These are phyloP conservation scores for Periparus ater DNA, from an alignment of 2,797 vertebrate species.

Conservation along the genomic window DNA sequence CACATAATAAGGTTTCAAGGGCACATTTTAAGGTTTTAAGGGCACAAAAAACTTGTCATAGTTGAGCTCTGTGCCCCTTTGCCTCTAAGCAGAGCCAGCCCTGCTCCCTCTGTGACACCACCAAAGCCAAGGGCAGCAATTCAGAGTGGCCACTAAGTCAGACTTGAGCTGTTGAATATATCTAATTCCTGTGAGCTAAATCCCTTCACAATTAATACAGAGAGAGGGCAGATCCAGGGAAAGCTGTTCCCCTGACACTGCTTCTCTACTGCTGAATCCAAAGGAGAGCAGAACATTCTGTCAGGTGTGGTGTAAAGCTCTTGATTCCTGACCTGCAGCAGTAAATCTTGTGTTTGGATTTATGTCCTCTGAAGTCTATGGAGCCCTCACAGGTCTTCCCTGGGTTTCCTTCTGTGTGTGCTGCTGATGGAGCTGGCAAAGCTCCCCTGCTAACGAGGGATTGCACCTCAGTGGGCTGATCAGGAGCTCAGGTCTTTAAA, in stretches of 20 bases:
- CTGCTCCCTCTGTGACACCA: neutral
- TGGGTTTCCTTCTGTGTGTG: neutral
- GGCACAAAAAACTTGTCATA: too few relatives aligned
- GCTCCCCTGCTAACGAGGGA: conserved; percentile 4
- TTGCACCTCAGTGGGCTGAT: conserved; percentile 22
- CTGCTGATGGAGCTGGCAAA: conserved; percentile 15
- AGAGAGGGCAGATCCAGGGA: neutral
- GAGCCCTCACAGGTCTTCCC: conserved; percentile 11
- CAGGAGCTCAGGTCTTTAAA: conserved; percentile 50
- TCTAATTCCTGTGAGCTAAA: neutral
- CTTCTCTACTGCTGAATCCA: neutral
- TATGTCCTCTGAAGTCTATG: conserved; percentile 7
- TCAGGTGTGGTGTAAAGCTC: neutral
- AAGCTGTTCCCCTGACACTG: neutral
- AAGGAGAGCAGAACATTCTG: neutral
- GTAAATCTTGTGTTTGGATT: conserved; percentile 20
- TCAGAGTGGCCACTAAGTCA: neutral
- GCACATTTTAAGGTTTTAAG: neutral
- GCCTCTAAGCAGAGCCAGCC: neutral
- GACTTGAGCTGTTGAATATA: neutral
- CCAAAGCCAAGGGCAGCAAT: neutral
- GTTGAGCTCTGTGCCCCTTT: neutral
- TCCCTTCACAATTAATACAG: neutral
- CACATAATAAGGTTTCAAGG: neutral
- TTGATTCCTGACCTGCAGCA: conserved; percentile 40